phyloP scores from a whole-genome alignment of 2,113 vertebrate species.

The Etheostoma spectabile region DNA sequence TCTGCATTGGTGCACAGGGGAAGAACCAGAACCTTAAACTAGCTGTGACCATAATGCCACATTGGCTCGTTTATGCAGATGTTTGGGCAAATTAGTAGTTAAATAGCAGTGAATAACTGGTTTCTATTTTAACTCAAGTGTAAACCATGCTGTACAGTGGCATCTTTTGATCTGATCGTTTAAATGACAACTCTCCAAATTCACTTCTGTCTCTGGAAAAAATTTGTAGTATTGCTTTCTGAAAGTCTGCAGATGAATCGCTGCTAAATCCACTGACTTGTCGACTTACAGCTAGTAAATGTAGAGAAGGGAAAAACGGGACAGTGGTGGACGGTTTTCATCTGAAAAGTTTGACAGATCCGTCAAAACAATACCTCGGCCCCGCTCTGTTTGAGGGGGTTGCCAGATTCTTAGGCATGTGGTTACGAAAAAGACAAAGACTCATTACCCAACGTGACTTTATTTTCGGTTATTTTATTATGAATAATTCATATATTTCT shows the following conservation, averaged over 20 bases:
- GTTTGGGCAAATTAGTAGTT: slow-evolving; percentile 46
- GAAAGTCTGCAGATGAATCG: slow-evolving; percentile 48
- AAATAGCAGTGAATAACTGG: slow-evolving; percentile 45
- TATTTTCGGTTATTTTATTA: slow-evolving; percentile 47
- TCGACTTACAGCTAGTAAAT: slow-evolving; percentile 60
- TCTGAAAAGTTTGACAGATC: slow-evolving; percentile 35
- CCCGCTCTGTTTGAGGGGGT: slow-evolving; percentile 28
- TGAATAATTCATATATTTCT: slow-evolving; percentile 49
- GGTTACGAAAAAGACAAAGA: slow-evolving; percentile 37
- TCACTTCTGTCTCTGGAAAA: slow-evolving; percentile 6
- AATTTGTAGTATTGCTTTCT: slow-evolving; percentile 35
- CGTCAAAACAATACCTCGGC: slow-evolving; percentile 51
- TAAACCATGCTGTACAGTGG: slow-evolving; percentile 64
- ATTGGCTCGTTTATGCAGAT: slow-evolving; percentile 50
- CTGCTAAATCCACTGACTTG: slow-evolving; percentile 75
- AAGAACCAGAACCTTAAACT: slow-evolving; percentile 41
- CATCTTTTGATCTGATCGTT: slow-evolving; percentile 41
- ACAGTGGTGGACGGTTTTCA: slow-evolving; percentile 38
- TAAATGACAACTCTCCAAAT: slow-evolving; percentile 20
- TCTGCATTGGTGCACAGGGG: slow-evolving; percentile 18
- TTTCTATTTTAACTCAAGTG: slow-evolving; percentile 47
- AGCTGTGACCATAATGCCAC: slow-evolving; percentile 45
- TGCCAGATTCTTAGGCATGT: slow-evolving; percentile 34
- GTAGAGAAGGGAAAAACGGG: not conserved
- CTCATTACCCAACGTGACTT: slow-evolving; percentile 42